Conservation (phyloP, 2,113 vertebrate species). For the Gallinago undulata region DNA sequence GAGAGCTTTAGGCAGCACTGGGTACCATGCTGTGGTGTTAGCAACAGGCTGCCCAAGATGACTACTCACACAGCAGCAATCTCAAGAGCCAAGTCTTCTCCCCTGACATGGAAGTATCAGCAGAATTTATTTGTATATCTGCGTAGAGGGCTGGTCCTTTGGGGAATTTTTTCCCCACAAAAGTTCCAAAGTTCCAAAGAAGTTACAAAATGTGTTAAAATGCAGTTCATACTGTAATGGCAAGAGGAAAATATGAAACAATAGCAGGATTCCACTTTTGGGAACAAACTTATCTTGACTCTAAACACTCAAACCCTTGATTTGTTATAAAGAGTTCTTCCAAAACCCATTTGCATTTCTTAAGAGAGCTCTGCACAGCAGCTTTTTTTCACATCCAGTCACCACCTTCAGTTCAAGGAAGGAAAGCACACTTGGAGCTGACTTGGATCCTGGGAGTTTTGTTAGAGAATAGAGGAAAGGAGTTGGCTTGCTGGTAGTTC, state of each 20-base stretch:
- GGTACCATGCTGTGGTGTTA: accelerated
- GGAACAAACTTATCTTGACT: background rate
- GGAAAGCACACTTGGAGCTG: accelerated
- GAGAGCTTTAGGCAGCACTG: background rate
- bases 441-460: background rate
- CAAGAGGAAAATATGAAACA: background rate
- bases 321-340: background rate
- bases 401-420: background rate
- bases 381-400: background rate
- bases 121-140: background rate
- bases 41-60: background rate
- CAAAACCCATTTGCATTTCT: background rate
- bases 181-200: too few species aligned
- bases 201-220: background rate
- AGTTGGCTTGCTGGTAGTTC: background rate
- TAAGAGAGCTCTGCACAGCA: background rate
- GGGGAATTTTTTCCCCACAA: background rate
- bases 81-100: background rate
- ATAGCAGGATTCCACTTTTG: background rate
- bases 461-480: background rate
- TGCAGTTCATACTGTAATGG: background rate
- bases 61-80: background rate
- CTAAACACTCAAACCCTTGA: background rate
- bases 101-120: background rate
- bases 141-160: background rate